These are phyloP conservation scores for Pyrocoelia pectoralis DNA, from an alignment of 2,888 invertebrate genomes.

Conservation along the genomic window DNA sequence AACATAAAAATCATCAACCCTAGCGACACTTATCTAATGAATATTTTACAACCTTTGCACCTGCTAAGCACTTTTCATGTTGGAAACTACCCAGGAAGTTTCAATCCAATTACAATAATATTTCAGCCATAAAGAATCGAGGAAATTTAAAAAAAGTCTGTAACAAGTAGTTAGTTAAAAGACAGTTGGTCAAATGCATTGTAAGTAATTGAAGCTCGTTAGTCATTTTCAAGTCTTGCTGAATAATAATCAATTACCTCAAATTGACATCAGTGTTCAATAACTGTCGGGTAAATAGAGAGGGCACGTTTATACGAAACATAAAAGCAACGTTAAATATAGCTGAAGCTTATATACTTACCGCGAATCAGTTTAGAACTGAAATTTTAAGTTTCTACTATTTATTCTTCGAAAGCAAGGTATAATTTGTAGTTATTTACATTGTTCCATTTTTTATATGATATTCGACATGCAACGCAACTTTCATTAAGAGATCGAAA, in stretches of 20 bases:
- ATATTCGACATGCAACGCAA: too few relatives aligned
- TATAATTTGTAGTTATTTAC: too few relatives aligned
- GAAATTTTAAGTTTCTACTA: too few relatives aligned
- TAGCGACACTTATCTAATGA: slow-evolving; percentile 23
- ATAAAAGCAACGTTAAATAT: too few relatives aligned
- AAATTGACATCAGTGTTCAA: slow-evolving; percentile 4
- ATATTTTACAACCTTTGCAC: slow-evolving; percentile 21
- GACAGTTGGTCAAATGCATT: neutral
- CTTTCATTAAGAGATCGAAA: too few relatives aligned
- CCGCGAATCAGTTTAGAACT: too few relatives aligned
- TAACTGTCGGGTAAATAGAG: neutral
- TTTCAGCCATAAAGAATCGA: neutral
- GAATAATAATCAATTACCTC: slow-evolving; percentile 11
- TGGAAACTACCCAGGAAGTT: slow-evolving; percentile 8
- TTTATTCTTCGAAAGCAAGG: too few relatives aligned
- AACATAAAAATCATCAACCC: slow-evolving; percentile 20
- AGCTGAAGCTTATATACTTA: too few relatives aligned
- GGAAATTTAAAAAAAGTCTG: neutral
- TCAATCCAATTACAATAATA: neutral
- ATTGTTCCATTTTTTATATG: too few relatives aligned
- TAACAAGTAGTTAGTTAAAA: neutral
- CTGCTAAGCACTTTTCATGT: slow-evolving; percentile 14
- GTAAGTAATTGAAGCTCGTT: slow-evolving; percentile 11
- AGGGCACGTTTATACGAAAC: neutral
- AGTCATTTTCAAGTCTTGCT: neutral